A percentile compares a stretch with the other conserved stretches of the same genome.
phyloP scores from a whole-genome alignment of 2,797 vertebrate genomes.

The Gymnoscopelus braueri region DNA sequence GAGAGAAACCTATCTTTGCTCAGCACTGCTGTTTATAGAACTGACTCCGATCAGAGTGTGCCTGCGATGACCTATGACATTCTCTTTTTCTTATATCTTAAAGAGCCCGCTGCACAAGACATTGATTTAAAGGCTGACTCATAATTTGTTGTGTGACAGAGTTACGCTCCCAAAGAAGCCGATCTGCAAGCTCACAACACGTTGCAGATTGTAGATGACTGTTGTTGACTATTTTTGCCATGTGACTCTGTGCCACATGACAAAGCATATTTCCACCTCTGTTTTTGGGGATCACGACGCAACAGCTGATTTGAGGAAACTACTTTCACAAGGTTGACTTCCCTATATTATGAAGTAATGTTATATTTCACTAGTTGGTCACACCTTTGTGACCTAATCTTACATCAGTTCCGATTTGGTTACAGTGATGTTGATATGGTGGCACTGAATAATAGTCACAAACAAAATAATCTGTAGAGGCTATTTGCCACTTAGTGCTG shows the following conservation, averaged over 20 bases:
- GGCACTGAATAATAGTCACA: conserved; percentile 3
- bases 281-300: no score
- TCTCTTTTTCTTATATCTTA: conserved; percentile 27
- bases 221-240: no score
- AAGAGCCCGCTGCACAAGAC: background rate
- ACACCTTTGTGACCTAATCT: background rate
- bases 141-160: no score
- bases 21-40: conserved; percentile 36
- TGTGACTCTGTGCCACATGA: no score
- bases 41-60: conserved; percentile 13
- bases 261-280: no score
- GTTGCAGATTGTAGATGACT: no score
- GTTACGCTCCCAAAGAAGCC: no score
- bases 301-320: background rate
- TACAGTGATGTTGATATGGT: background rate
- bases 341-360: background rate
- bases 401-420: conserved; percentile 6
- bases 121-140: background rate
- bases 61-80: conserved; percentile 16
- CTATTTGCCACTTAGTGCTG: no score
- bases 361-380: background rate
- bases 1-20: conserved; percentile 57
- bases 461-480: conserved; percentile 1
- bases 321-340: conserved; percentile 7
- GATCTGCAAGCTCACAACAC: no score